These are phyloP conservation scores for Corythoichthys haematopterus DNA, from an alignment of 2,113 vertebrate species.

Conservation along the genomic window DNA sequence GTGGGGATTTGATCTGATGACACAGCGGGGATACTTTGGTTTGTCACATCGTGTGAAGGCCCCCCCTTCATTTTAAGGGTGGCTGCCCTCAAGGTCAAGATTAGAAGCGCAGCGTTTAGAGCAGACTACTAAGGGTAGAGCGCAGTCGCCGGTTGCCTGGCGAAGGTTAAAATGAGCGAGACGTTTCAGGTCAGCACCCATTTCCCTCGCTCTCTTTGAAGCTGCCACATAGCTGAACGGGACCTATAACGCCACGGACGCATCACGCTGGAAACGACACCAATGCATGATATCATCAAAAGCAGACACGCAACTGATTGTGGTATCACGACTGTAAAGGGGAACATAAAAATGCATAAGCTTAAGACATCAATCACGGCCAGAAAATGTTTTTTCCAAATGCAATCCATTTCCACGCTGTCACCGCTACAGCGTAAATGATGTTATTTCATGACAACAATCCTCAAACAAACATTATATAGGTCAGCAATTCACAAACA, in stretches of 20 bases:
- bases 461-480: conserved; percentile 21
- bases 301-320: conserved; percentile 7
- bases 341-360: conserved; percentile 63
- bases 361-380: conserved; percentile 53
- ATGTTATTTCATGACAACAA: conserved; percentile 35
- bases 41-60: conserved; percentile 67
- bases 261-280: conserved; percentile 14
- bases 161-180: conserved; percentile 25
- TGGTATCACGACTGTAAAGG: conserved; percentile 36
- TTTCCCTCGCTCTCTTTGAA: conserved; percentile 22
- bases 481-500: not conserved
- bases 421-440: conserved; percentile 28
- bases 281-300: conserved; percentile 25
- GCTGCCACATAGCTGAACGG: not conserved
- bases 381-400: conserved; percentile 47
- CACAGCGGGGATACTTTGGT: conserved; percentile 61
- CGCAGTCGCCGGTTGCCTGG: conserved; percentile 20
- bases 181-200: conserved; percentile 4
- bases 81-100: conserved; percentile 49
- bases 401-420: conserved; percentile 47
- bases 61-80: conserved; percentile 44
- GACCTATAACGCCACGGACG: conserved; percentile 3
- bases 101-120: conserved; percentile 56
- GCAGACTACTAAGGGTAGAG: conserved; percentile 36
- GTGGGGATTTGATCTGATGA: conserved; percentile 66